Conservation (phyloP, 1,140 invertebrate species). For the Galleria mellonella region DNA sequence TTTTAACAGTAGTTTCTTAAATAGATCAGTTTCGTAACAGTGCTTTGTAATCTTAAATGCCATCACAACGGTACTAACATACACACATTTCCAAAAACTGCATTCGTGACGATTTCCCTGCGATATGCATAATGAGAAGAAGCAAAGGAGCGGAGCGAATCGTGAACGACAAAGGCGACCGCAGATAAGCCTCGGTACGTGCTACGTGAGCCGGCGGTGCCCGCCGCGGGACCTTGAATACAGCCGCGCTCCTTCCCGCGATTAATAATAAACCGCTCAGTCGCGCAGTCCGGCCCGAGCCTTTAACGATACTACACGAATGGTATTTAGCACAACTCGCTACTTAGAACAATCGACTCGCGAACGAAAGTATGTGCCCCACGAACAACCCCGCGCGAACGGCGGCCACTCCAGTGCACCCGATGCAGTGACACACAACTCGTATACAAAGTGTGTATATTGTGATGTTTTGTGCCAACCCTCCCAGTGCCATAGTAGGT, state of each 20-base stretch:
- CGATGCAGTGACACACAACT: slow-evolving; percentile 26
- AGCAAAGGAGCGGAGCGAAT: slow-evolving; percentile 23
- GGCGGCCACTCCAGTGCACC: slow-evolving; percentile 5
- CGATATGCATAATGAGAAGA: slow-evolving; percentile 32
- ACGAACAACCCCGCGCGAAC: slow-evolving; percentile 3
- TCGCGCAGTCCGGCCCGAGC: slow-evolving; percentile 60
- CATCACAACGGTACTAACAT: background rate
- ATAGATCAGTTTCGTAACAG: too few species aligned
- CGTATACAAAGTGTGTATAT: slow-evolving; percentile 32
- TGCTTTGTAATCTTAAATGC: too few species aligned
- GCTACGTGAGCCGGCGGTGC: slow-evolving; percentile 39
- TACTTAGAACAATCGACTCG: background rate
- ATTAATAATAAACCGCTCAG: slow-evolving; percentile 67
- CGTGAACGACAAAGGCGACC: slow-evolving; percentile 54
- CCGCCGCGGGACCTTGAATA: slow-evolving; percentile 53
- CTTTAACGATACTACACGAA: slow-evolving; percentile 58
- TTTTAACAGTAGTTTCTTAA: too few species aligned
- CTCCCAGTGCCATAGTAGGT: slow-evolving; percentile 38
- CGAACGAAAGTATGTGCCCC: slow-evolving; percentile 5
- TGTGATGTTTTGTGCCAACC: slow-evolving; percentile 45
- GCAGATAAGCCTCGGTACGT: slow-evolving; percentile 63
- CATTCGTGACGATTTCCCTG: slow-evolving; percentile 31
- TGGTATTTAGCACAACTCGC: slow-evolving; percentile 18
- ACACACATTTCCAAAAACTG: slow-evolving; percentile 1
- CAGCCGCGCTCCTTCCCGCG: slow-evolving; percentile 56